Conservation (phyloP, 2,888 invertebrate genomes). For the Penaeus monodon region DNA sequence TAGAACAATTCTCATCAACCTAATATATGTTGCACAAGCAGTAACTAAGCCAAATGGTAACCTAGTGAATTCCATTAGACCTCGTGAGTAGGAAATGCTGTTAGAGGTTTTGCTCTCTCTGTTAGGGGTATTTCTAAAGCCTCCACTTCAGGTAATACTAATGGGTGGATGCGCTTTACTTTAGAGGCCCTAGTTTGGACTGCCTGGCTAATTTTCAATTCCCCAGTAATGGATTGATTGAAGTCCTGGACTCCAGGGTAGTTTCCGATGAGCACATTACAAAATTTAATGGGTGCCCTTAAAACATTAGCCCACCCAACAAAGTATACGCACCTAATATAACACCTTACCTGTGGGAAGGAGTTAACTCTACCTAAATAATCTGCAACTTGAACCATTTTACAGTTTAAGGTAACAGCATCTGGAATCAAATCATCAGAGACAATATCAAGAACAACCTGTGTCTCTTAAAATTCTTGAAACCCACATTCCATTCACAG, state of each 20-base stretch:
- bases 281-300: conserved; percentile 13
- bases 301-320: conserved; percentile 2
- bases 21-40: no score
- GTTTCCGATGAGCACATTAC: neutral
- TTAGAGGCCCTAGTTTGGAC: neutral
- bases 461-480: no score
- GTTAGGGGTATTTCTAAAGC: neutral
- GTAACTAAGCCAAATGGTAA: conserved; percentile 13
- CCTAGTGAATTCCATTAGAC: conserved; percentile 25
- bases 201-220: no score
- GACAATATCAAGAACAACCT: no score
- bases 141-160: neutral
- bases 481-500: no score
- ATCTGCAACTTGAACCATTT: neutral
- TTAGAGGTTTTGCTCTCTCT: conserved; percentile 6
- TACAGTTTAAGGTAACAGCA: no score
- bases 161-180: neutral
- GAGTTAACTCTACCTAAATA: neutral
- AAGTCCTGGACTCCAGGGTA: neutral
- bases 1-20: no score
- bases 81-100: conserved; percentile 4
- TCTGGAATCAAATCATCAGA: no score
- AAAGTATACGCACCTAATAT: neutral
- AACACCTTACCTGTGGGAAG: neutral
- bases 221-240: neutral